These are phyloP conservation scores for Dysidea cf. avara DNA, from an alignment of 37 sponge, comb jelly and placozoan genomes.

Conservation along the genomic window DNA sequence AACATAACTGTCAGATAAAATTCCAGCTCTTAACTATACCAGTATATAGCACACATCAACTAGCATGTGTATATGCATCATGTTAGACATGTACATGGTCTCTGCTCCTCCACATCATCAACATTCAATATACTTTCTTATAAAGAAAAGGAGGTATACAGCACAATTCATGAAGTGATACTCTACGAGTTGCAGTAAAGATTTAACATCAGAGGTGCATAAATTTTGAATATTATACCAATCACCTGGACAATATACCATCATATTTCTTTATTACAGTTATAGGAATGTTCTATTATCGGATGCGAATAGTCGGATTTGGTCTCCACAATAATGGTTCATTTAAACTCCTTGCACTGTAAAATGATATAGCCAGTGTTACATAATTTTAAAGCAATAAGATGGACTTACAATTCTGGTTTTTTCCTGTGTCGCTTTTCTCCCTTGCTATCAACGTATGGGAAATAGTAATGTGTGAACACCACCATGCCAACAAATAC, in stretches of 20 bases:
- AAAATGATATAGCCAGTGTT: not conserved
- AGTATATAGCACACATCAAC: too few relatives aligned
- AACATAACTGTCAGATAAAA: conserved; percentile 36
- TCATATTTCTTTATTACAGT: not conserved
- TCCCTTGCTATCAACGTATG: conserved; percentile 49
- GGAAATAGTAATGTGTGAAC: conserved; percentile 68
- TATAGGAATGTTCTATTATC: not conserved
- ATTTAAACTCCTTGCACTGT: not conserved
- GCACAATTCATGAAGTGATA: too few relatives aligned
- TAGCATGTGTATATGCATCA: not conserved
- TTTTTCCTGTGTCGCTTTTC: conserved; percentile 42
- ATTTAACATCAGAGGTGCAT: too few relatives aligned
- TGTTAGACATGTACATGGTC: conserved; percentile 38
- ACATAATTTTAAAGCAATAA: too few relatives aligned
- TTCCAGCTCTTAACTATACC: too few relatives aligned
- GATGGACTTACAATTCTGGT: not conserved
- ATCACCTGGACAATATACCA: too few relatives aligned
- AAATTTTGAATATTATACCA: conserved; percentile 30
- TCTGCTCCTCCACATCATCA: conserved; percentile 25
- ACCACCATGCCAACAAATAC: conserved; percentile 49
- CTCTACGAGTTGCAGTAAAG: too few relatives aligned
- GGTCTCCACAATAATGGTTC: conserved; percentile 7
- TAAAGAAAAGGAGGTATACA: too few relatives aligned
- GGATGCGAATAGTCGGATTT: conserved; percentile 23
- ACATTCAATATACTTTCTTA: too few relatives aligned